These are phyloP conservation scores for Oriolus oriolus DNA, from an alignment of 2,113 vertebrate genomes.

Conservation along the genomic window DNA sequence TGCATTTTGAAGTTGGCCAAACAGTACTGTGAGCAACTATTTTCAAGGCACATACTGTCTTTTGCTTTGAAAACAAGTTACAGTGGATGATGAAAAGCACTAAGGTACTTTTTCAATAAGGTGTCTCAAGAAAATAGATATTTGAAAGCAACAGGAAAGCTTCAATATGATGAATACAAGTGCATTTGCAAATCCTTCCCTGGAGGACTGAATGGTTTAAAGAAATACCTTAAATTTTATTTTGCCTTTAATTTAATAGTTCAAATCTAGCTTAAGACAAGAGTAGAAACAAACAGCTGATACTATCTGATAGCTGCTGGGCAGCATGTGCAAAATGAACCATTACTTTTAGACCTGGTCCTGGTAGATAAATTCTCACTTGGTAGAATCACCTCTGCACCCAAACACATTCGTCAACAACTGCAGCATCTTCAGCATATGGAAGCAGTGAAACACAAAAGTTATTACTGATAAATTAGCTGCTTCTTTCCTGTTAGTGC, in stretches of 20 bases:
- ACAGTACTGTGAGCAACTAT: not conserved
- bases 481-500: not conserved
- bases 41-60: not conserved
- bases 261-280: not conserved
- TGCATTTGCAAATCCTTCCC: constrained; percentile 12
- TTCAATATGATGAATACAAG: not conserved
- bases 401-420: not conserved
- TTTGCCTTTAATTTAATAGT: constrained; percentile 16
- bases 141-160: not conserved
- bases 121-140: not conserved
- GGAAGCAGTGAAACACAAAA: not conserved
- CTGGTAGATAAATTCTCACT: not conserved
- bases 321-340: not conserved
- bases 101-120: not conserved
- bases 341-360: not conserved
- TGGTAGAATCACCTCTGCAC: constrained; percentile 14
- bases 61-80: not conserved
- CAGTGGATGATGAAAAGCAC: not conserved
- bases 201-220: not conserved
- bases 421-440: not conserved
- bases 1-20: not conserved
- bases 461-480: not conserved
- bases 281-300: not conserved
- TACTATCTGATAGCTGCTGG: not conserved
- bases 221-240: not conserved